These are phyloP conservation scores for Syrrhaptes paradoxus DNA, from an alignment of 2,113 vertebrate species.

Conservation along the genomic window DNA sequence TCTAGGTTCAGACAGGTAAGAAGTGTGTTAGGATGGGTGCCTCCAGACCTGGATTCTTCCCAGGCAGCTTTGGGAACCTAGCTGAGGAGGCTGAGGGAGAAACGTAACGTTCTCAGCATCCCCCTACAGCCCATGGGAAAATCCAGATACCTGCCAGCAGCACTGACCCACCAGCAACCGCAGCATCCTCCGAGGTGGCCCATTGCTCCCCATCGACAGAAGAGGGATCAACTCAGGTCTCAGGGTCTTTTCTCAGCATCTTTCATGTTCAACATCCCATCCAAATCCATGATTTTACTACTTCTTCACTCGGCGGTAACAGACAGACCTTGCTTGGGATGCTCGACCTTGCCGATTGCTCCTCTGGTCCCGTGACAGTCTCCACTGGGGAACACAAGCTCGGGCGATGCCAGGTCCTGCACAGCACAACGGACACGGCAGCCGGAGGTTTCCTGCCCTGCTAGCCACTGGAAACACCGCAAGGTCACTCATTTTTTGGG, in stretches of 20 bases:
- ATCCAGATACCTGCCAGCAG: background rate
- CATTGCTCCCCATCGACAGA: background rate
- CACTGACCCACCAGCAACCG: background rate
- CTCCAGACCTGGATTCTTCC: background rate
- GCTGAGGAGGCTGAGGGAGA: background rate
- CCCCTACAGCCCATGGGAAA: background rate
- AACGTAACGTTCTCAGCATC: fast-evolving
- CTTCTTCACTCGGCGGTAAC: background rate
- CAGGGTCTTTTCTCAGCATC: background rate
- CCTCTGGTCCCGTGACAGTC: background rate
- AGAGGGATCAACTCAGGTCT: background rate
- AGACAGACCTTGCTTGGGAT: background rate
- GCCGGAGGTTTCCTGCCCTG: background rate
- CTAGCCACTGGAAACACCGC: background rate
- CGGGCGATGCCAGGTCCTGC: background rate
- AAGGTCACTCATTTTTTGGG: background rate
- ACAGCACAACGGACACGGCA: fast-evolving
- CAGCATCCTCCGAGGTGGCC: fast-evolving
- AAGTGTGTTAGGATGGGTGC: background rate
- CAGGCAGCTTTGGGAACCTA: background rate
- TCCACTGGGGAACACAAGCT: background rate
- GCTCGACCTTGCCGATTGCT: background rate
- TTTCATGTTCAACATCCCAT: background rate
- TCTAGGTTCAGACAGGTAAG: too few relatives aligned
- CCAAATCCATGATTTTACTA: background rate